Base-by-base conservation (phyloP, 2,888 invertebrate species). In the Eristalis intricaria region DNA sequence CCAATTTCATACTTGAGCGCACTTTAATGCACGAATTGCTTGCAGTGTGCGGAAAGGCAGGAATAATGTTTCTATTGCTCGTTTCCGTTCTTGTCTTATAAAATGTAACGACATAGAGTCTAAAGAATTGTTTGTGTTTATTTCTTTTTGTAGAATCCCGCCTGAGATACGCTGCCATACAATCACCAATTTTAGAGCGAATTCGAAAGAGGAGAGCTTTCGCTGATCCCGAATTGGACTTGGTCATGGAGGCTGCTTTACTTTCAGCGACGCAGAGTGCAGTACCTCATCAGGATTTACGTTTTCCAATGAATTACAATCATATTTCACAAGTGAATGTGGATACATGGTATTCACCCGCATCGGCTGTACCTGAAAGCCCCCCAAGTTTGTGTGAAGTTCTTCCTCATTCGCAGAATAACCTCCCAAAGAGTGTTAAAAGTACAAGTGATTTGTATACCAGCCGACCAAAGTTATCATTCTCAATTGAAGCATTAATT, bases 401-500 rank as follows among this genome's bases (percentile, higher is more conserved):
- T 71, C 79, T 84, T 82, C 85, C 81, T 75, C 77, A 88, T 80
- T 10, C 61, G 1, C n/a, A 40, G 8, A 66, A 11, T n/a, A 23
- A 13, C 10, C 58, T 22, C 1, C 22, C 58, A 19, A 11, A 43
- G 4, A 43, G 13, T n/a, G 60, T 19, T 5, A 56, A 29, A 5
- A 43, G 43, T 3, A 74, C 23, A 2, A 11, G n/a, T 22, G 71
- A 26, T 43, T 64, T 74, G n/a, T 71, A 58, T 19, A 50, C 38
- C 2, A 63, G 60, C 7, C 56, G 91, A 86, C 91, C 91, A 38
- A 92, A 92, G 86, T 78, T 92, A 71, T 92, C 91, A 68, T 92
- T 92, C 91, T 95, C 95, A 13, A 95, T 95, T n/a, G 95, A 95
- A 90, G 95, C 96, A n/a, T 95, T 96, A 85, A 95, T 95, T 88